Conservation (phyloP, 1,140 invertebrate genomes). For the Zaprionus taronus region DNA sequence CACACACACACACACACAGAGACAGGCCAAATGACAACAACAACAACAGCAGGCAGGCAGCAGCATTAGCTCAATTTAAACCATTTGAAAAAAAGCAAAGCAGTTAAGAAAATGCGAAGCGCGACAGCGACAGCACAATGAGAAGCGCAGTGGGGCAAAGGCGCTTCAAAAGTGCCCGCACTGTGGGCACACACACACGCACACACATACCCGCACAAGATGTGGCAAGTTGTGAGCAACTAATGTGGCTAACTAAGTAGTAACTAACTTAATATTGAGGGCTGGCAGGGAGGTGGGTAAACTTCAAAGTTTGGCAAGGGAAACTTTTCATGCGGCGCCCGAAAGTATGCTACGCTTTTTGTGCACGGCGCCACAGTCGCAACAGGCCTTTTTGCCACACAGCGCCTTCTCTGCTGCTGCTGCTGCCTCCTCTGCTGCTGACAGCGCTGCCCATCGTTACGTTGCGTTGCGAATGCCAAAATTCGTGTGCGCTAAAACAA, state of each 20-base stretch:
- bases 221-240: neutral
- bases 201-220: neutral
- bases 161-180: neutral
- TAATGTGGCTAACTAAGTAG: slow-evolving; percentile 1
- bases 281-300: no score
- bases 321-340: neutral
- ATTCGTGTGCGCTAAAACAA: slow-evolving; percentile 21
- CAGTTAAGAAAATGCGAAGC: neutral
- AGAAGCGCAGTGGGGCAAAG: neutral
- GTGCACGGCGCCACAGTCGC: slow-evolving; percentile 5
- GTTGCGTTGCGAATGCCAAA: slow-evolving; percentile 13
- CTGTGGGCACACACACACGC: slow-evolving; percentile 1
- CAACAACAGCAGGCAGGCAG: neutral
- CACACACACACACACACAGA: neutral
- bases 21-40: neutral
- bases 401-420: neutral
- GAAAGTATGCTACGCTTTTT: slow-evolving; percentile 14
- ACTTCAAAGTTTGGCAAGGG: neutral
- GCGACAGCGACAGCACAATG: neutral
- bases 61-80: slow-evolving; percentile 11
- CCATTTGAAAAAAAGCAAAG: neutral
- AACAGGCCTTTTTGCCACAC: slow-evolving; percentile 35
- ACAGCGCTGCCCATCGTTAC: neutral
- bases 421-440: neutral
- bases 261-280: neutral